Evolutionary conservation across 2,113 vertebrate genomes (phyloP).

Genomic region (Diadophis punctatus): DNA sequence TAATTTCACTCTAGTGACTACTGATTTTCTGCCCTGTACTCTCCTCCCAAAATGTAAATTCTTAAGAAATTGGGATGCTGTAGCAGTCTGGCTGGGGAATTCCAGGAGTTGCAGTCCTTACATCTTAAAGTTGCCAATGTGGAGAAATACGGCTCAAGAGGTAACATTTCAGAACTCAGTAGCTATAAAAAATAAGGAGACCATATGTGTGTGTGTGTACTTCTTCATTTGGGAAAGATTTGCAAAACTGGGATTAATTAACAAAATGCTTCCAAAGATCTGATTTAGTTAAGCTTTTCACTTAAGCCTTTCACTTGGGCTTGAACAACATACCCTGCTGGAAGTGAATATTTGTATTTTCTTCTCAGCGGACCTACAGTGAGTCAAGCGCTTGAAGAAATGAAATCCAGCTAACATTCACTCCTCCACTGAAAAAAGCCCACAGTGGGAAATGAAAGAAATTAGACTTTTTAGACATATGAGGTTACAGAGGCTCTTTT

Average conservation of each 20-base stretch:
- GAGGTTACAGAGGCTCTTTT: neutral
- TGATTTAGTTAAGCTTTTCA: neutral
- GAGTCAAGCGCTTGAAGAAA: neutral
- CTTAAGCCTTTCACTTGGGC: neutral
- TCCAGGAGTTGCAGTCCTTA: neutral
- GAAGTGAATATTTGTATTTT: neutral
- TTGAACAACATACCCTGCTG: neutral
- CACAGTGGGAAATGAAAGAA: neutral
- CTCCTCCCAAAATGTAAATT: neutral
- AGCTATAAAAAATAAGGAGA: neutral
- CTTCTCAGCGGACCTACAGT: neutral
- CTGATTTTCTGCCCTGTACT: neutral
- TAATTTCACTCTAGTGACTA: neutral
- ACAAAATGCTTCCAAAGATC: neutral
- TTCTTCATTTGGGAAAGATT: neutral
- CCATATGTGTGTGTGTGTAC: neutral
- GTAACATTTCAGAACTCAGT: neutral
- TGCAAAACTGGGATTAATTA: neutral
- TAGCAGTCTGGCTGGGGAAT: neutral
- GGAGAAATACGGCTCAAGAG: neutral
- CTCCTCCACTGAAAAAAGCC: neutral
- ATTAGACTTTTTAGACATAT: neutral
- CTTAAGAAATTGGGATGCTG: neutral
- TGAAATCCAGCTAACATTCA: neutral
- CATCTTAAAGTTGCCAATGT: neutral